A percentile compares a stretch with the other conserved stretches of the same genome.
These are phyloP conservation scores for Pipistrellus nathusii DNA, from an alignment of 2,797 vertebrate species.

Conservation along the genomic window DNA sequence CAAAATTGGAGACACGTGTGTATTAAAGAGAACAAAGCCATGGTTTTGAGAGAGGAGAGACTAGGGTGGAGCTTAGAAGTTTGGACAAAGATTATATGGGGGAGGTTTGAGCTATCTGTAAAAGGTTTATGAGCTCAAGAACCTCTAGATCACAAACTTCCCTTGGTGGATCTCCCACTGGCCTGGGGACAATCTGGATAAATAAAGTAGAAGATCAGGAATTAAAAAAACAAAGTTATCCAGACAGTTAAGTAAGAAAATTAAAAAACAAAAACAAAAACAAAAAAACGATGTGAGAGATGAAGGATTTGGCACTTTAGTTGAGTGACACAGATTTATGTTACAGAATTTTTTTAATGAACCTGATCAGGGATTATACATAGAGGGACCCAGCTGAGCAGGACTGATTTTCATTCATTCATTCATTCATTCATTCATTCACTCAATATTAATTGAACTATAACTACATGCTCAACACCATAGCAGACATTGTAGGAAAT, in stretches of 20 bases:
- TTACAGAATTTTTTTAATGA: constrained; percentile 29
- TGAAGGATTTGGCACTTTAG: constrained; percentile 9
- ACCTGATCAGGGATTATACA: constrained; percentile 44
- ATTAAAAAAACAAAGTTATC: neutral
- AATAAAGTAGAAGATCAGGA: constrained; percentile 27
- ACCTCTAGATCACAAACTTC: neutral
- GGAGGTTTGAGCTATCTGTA: neutral
- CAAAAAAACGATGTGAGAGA: neutral
- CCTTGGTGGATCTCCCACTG: neutral
- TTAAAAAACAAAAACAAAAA: neutral
- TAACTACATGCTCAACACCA: neutral
- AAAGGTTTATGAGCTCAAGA: constrained; percentile 54
- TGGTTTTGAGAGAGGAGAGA: neutral
- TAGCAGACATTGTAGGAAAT: neutral
- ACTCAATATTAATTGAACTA: constrained; percentile 38
- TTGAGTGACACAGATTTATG: constrained; percentile 33
- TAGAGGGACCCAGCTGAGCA: neutral
- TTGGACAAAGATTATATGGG: neutral
- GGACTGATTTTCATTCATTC: constrained; percentile 44
- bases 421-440: constrained; percentile 16
- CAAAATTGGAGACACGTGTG: neutral
- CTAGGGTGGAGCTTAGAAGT: neutral
- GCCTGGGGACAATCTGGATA: neutral
- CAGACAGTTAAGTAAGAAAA: constrained; percentile 12
- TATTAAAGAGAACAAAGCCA: constrained; percentile 46